Conservation (phyloP, 2,797 vertebrate species). For the Setipinna tenuifilis region DNA sequence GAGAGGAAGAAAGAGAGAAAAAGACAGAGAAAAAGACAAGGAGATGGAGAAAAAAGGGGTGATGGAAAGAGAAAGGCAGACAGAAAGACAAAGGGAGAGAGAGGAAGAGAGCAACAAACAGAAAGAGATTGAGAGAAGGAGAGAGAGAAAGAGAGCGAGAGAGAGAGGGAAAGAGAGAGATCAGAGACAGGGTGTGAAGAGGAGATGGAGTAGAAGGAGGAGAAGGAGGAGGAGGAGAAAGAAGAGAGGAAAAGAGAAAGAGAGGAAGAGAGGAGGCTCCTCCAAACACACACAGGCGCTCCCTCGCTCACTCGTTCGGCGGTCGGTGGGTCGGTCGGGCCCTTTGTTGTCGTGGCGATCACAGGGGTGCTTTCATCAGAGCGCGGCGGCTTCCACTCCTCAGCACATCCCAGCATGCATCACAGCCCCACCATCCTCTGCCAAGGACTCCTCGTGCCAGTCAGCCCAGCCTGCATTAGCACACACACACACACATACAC, state of each 20-base stretch:
- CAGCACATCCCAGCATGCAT: conserved; percentile 48
- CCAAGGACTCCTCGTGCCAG: conserved; percentile 63
- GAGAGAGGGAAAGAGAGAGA: too few relatives aligned
- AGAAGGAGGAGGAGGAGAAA: conserved; percentile 41
- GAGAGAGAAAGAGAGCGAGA: too few relatives aligned
- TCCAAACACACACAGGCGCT: conserved; percentile 77
- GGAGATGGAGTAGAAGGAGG: conserved; percentile 24
- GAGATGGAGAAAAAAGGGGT: conserved; percentile 7
- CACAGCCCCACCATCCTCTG: conserved; percentile 63
- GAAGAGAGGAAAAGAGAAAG: conserved; percentile 62
- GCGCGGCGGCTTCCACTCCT: conserved; percentile 70
- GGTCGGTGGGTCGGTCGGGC: conserved; percentile 50
- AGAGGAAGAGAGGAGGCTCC: conserved; percentile 62
- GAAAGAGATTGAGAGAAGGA: too few relatives aligned
- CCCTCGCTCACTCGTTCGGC: too few relatives aligned
- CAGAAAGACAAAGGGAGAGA: too few relatives aligned
- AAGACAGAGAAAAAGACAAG: conserved; percentile 45
- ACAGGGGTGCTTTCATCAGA: conserved; percentile 82
- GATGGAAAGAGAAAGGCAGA: too few relatives aligned
- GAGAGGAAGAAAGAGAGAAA: conserved; percentile 37
- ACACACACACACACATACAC: too few relatives aligned
- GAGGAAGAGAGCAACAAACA: too few relatives aligned
- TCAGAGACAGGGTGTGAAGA: background rate
- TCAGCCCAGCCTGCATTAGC: background rate
- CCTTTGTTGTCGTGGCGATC: conserved; percentile 82